Evolutionary conservation across 2,797 vertebrate genomes (phyloP), one percentile per base, ranked within the genome.

Genomic region (Lepilemur ruficaudatus): DNA sequence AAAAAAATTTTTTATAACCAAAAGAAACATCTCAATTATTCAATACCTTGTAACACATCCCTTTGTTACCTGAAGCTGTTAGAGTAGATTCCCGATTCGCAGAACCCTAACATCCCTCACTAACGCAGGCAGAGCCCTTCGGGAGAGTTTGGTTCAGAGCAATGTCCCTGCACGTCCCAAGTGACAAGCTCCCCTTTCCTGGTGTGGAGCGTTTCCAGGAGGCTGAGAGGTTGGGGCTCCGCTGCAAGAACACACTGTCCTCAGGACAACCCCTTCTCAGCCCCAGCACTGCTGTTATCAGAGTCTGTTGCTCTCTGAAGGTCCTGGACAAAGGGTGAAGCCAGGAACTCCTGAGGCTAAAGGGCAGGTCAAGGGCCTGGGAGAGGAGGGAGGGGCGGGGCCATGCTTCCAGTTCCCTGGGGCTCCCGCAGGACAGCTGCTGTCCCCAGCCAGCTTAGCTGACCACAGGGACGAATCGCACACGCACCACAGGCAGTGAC

Each of bases 331-430:
- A 78, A 86, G 70, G 92, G 83, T 80, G 86, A 96, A 72, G 43
- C 55, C 18, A 28, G 67, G 92, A 57, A 55, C 61, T 73, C 59
- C 85, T 41, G 91, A 72, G 69, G 83, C 55, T 17, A 23, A 43
- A 72, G 94, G 96, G 81, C 93, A 84, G 67, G 50, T 25, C 28
- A 7, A 63, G 91, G 61, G 50, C 93, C 95, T 91, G 93, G 78
- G 91, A 93, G 88, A 83, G 59, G 52, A 61, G 48, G 22, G 4
- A 43, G 18, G 72, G 48, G 55, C 43, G 20, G 80, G 76, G 59
- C 28, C 4, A 23, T 0, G 67, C 48, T 75, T 59, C 38, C 13
- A 0, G 48, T 79, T 91, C 76, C 57, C 78, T 2, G 5, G 25
- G 84, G 69, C 20, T 81, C 35, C 48, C 1, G 0, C 2, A 1